A percentile compares a stretch with the other conserved stretches of the same genome.
These are phyloP conservation scores for Melitaea athalia DNA, from an alignment of 2,888 invertebrate genomes.

Conservation along the genomic window DNA sequence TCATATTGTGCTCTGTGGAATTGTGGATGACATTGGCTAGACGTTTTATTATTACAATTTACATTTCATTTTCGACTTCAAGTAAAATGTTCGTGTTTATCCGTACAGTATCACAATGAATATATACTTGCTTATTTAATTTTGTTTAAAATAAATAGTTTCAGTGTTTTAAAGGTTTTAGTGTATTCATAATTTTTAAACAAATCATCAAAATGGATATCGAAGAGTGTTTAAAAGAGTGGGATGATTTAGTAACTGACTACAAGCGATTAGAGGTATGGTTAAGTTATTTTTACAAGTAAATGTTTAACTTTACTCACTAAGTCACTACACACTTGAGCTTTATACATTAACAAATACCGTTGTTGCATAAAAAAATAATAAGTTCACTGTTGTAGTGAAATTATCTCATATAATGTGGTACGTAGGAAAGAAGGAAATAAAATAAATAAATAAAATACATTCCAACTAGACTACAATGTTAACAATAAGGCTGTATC, in stretches of 20 bases:
- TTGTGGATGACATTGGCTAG: conserved; percentile 10
- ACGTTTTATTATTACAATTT: conserved; percentile 16
- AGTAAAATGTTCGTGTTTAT: conserved; percentile 21
- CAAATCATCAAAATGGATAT: conserved; percentile 74
- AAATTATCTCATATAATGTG: no score
- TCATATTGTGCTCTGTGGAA: no score
- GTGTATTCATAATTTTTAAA: conserved; percentile 10
- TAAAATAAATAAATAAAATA: neutral
- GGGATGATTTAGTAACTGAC: conserved; percentile 90
- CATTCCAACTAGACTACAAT: neutral
- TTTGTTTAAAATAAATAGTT: conserved; percentile 10
- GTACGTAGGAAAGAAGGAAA: neutral
- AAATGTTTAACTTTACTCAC: neutral
- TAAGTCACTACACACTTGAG: neutral
- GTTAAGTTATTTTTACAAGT: conserved; percentile 30
- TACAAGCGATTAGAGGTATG: conserved; percentile 91
- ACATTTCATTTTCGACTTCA: conserved; percentile 23
- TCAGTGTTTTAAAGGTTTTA: conserved; percentile 1
- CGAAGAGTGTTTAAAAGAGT: conserved; percentile 87
- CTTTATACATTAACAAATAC: neutral
- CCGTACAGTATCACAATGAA: conserved; percentile 28
- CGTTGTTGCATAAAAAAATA: neutral
- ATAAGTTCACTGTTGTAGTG: no score
- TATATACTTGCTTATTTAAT: conserved; percentile 18
- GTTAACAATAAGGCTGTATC: no score